Evolutionary conservation across 1,140 invertebrate genomes (phyloP).

Genomic region (Halotydeus destructor): DNA sequence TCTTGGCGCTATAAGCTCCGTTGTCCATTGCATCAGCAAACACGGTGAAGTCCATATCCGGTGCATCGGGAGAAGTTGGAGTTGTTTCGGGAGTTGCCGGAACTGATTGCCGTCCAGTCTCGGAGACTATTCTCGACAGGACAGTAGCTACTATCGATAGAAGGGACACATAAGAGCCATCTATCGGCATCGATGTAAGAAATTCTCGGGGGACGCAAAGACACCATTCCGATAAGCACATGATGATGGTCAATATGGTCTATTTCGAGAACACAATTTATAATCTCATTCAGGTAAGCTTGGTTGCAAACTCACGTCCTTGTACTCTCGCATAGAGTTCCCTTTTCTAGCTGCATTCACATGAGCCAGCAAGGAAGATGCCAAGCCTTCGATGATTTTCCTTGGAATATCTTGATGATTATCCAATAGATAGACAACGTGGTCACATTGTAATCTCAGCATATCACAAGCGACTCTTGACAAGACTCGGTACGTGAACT

Average conservation of each 20-base stretch:
- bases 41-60: conserved; percentile 8
- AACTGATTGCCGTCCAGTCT: neutral
- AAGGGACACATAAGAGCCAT: neutral
- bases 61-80: neutral
- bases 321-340: conserved; percentile 7
- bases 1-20: too few relatives aligned
- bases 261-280: conserved; percentile 17
- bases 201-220: conserved; percentile 40
- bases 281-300: neutral
- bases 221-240: conserved; percentile 82
- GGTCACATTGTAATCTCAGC: conserved; percentile 54
- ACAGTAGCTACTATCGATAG: neutral
- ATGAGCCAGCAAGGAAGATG: neutral
- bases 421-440: conserved; percentile 45
- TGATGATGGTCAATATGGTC: conserved; percentile 56
- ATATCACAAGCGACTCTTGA: conserved; percentile 71
- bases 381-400: conserved; percentile 42
- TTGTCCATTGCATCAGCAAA: neutral
- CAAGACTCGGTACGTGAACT: conserved; percentile 62
- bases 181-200: conserved; percentile 21
- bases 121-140: neutral
- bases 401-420: conserved; percentile 52
- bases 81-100: neutral
- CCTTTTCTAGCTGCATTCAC: conserved; percentile 3
- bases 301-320: conserved; percentile 11